These are phyloP conservation scores for Microcebus murinus DNA, from an alignment of 2,113 vertebrate species.

Conservation along the genomic window DNA sequence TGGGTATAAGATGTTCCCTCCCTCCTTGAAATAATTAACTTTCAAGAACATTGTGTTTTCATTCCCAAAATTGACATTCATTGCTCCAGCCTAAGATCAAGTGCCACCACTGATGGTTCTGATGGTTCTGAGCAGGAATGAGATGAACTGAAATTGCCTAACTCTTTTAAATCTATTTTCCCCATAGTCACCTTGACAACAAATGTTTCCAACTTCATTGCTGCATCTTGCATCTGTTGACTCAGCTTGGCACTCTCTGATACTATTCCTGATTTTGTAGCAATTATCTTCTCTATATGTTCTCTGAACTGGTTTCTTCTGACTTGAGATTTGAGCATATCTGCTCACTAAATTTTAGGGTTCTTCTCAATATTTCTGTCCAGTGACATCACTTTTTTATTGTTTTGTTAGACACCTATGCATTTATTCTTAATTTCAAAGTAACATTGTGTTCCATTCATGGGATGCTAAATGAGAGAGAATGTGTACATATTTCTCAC, in stretches of 20 bases:
- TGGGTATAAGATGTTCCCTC: background rate
- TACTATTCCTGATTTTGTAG: background rate
- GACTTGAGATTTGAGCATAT: background rate
- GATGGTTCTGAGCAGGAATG: background rate
- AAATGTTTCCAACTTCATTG: background rate
- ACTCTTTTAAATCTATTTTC: background rate
- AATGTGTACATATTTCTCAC: background rate
- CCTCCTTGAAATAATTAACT: background rate
- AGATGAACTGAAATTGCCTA: background rate
- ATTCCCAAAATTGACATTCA: background rate
- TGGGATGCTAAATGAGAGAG: background rate
- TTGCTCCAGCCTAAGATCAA: background rate
- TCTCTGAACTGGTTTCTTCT: background rate
- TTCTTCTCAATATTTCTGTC: background rate
- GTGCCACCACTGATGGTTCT: background rate
- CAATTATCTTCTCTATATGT: background rate
- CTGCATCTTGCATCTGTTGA: background rate
- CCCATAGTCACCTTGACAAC: slow-evolving; percentile 53
- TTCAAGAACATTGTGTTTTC: background rate
- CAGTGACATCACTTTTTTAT: background rate
- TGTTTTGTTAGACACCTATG: background rate
- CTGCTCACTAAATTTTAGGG: background rate
- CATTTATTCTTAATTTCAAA: background rate
- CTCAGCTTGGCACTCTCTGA: background rate
- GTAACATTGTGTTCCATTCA: background rate